Evolutionary conservation across 2,113 vertebrate genomes (phyloP), one percentile per base, ranked within the genome.

Genomic region (Vicugna pacos): DNA sequence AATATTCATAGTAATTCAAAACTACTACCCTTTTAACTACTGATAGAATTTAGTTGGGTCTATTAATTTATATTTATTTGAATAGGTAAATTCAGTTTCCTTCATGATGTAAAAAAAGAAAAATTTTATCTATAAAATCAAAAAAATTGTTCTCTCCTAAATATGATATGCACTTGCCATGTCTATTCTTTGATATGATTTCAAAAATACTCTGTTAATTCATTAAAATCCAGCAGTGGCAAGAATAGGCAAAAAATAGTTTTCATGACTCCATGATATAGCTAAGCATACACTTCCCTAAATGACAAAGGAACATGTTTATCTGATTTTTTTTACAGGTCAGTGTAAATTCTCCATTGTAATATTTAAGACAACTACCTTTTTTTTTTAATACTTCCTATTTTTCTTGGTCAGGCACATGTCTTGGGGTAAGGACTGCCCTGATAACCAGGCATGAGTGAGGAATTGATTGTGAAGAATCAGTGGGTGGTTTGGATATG

Each of bases 401-500:
- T 96, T 42, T 86, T 77, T n/a, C 46, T 35, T 42, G 22, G 16
- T 24, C 67, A 83, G 86, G 73, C 67, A 70, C 73, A 46, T 20
- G 70, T 46, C 54, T 82, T 69, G 30, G 32, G 50, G 56, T 89
- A 60, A 67, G 48, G 30, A 8, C 2, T 42, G 46, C 46, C 77
- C 75, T 32, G 32, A 32, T 48, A 35, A 69, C 9, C 20, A 38
- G 28, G 26, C n/a, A 22, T 4, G 46, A 50, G 89, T 85, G 64
- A 6, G 86, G 54, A 95, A 89, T 94, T 95, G 96, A 80, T 19
- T 89, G 65, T 62, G 67, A 70, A 79, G 96, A 82, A 97, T 67
- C 89, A 89, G 73, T 87, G 91, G 72, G 92, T 77, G 76, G 38
- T 54, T 85, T 67, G 93, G 93, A 73, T 96, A 70, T 0, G 8